Evolutionary conservation across 2,113 vertebrate genomes (phyloP).

Genomic region (Nannospalax galili): DNA sequence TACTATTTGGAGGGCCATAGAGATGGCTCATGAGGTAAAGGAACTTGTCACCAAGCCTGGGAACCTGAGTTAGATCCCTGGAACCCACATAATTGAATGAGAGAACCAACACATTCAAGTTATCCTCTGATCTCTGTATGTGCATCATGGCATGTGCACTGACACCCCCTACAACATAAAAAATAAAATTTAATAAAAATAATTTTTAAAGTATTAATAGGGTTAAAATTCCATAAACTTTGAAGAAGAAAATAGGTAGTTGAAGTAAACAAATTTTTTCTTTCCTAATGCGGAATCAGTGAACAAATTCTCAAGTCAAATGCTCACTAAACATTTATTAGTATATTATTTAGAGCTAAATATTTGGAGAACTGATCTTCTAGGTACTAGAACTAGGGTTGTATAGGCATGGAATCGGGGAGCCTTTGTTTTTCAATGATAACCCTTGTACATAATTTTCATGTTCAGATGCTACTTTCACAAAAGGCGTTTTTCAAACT

Average conservation of each 20-base stretch:
- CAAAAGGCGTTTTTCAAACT: background rate
- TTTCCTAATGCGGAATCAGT: conserved; percentile 5
- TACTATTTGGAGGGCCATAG: background rate
- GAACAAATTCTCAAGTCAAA: conserved; percentile 39
- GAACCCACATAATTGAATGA: too few relatives aligned
- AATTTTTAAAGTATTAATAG: too few relatives aligned
- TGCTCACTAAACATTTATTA: background rate
- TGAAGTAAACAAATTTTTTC: background rate
- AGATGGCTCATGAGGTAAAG: too few relatives aligned
- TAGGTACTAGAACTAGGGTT: background rate
- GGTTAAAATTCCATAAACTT: background rate
- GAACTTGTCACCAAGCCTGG: background rate
- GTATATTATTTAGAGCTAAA: conserved; percentile 9
- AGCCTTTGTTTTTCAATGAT: conserved; percentile 5
- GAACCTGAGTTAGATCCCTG: background rate
- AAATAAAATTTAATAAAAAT: background rate
- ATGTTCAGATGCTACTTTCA: background rate
- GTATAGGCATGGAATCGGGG: background rate
- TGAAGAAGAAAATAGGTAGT: background rate
- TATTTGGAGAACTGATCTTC: conserved; percentile 14
- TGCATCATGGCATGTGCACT: too few relatives aligned
- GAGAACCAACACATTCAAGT: background rate
- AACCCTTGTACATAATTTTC: background rate
- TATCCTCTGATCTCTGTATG: background rate
- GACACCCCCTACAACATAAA: background rate